Base-by-base conservation (phyloP, 2,113 vertebrate genomes). In the Gallinago media region DNA sequence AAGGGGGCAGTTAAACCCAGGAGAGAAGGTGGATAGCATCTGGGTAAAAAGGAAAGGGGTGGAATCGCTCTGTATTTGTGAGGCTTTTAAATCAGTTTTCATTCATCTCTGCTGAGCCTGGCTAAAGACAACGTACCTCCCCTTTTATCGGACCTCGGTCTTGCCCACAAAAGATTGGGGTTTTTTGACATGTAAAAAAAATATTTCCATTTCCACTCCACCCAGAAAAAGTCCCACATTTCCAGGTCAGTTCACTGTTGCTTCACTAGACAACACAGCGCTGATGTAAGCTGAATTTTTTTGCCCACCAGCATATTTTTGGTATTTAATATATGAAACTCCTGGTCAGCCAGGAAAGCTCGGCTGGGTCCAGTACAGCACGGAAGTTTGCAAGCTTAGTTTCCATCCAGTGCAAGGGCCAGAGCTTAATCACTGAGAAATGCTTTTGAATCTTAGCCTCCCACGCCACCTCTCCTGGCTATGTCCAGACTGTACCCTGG, bases 331-430 rank as follows among this genome's bases (percentile, higher is more conserved):
- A 13, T 6, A 55, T 50, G 32, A 75, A 71, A 55, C 17, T 11
- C 16, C 16, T 73, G 40, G 2, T 34, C 49, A 86, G 44, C 27
- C 80, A 73, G 76, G 25, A 77, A 65, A 89, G 58, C 59, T 16
- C 5, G 0, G 21, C 27, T 74, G 42, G 13, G 31, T 31, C 2
- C 2, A 19, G 29, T 26, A 3, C 38, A 42, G 26, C 3, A 1
- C n/a, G 40, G 55, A 23, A 29, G 47, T 52, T 46, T 68, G 18
- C 44, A 70, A 80, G 23, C 29, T 81, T 38, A 2, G 4, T 86
- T 93, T 77, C 59, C 19, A 25, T 17, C 29, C 54, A 50, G 0
- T 6, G 44, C 36, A 65, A 17, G 11, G 50, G 1, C 11, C 34
- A 10, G 16, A 25, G 47, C 21, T 71, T 63, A 20, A 46, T 71